Percentiles rank a stretch among this genome's conserved stretches.
These are phyloP conservation scores for Galbula dea DNA, from an alignment of 2,113 vertebrate species.

Conservation along the genomic window DNA sequence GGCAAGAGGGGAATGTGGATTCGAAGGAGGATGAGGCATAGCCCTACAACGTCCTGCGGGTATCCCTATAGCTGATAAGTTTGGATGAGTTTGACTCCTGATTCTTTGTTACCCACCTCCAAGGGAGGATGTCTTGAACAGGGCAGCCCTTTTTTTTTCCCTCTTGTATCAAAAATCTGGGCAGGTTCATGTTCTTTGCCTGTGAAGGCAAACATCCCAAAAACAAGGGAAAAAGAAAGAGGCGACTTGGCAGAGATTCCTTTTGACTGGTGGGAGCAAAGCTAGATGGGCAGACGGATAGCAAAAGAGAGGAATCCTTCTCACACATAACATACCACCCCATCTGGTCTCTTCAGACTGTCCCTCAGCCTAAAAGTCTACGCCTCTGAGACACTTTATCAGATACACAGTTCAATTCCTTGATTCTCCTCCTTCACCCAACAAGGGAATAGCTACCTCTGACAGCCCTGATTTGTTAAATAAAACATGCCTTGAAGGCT, in stretches of 20 bases:
- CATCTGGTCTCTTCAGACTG: neutral
- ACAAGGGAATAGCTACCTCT: neutral
- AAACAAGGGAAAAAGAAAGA: neutral
- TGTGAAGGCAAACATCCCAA: neutral
- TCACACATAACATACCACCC: neutral
- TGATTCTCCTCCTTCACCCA: neutral
- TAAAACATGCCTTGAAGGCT: constrained; percentile 48
- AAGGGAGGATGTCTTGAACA: neutral
- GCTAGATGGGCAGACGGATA: neutral
- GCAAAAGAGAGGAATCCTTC: neutral
- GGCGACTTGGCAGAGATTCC: neutral
- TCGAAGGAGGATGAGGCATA: neutral
- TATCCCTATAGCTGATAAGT: neutral
- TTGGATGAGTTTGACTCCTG: accelerated
- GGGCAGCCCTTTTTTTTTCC: neutral
- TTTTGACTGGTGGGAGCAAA: neutral
- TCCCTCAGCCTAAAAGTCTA: neutral
- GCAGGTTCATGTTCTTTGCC: neutral
- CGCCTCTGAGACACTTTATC: neutral
- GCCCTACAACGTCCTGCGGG: accelerated
- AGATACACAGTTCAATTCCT: neutral
- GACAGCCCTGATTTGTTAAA: constrained; percentile 34
- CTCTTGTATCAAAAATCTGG: neutral
- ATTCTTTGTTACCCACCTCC: neutral
- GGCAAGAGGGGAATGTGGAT: neutral